Percentiles rank a stretch among this genome's conserved stretches.
Conservation (phyloP, 1,140 invertebrate species). For the Rhizoglyphus robini region DNA sequence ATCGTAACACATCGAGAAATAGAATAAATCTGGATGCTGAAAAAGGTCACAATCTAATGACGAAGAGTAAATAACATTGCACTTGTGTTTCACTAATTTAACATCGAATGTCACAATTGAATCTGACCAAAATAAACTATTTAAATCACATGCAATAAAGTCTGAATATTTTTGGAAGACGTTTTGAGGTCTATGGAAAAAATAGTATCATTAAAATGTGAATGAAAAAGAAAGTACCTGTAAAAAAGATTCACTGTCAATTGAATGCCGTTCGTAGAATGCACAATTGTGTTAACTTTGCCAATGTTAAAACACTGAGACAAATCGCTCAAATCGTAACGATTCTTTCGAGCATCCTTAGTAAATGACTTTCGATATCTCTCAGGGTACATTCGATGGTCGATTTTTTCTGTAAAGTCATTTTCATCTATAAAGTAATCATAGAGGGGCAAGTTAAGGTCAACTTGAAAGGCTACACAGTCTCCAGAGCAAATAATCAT, state of each 20-base stretch:
- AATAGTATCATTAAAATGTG: background rate
- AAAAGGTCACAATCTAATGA: background rate
- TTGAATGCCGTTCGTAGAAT: conserved; percentile 42
- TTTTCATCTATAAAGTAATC: background rate
- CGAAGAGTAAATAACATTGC: conserved; percentile 22
- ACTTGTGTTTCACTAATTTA: background rate
- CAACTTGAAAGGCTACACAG: background rate
- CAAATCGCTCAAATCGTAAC: conserved; percentile 54
- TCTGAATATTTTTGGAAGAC: conserved; percentile 6
- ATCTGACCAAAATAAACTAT: conserved; percentile 59
- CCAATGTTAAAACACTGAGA: conserved; percentile 55
- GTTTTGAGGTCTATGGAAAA: conserved; percentile 48
- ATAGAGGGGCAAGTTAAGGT: background rate
- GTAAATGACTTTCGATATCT: conserved; percentile 51
- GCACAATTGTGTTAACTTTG: conserved; percentile 39
- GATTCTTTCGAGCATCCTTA: conserved; percentile 55
- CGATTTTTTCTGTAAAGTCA: background rate
- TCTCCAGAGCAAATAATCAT: background rate
- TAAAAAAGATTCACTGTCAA: conserved; percentile 43
- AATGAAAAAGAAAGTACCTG: background rate
- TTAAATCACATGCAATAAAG: conserved; percentile 42
- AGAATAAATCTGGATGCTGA: background rate
- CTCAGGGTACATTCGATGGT: conserved; percentile 54
- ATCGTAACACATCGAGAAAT: conserved; percentile 10
- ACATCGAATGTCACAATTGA: conserved; percentile 35